phyloP scores from a whole-genome alignment of 2,797 vertebrate genomes.

The Chaetodon trifasciatus region DNA sequence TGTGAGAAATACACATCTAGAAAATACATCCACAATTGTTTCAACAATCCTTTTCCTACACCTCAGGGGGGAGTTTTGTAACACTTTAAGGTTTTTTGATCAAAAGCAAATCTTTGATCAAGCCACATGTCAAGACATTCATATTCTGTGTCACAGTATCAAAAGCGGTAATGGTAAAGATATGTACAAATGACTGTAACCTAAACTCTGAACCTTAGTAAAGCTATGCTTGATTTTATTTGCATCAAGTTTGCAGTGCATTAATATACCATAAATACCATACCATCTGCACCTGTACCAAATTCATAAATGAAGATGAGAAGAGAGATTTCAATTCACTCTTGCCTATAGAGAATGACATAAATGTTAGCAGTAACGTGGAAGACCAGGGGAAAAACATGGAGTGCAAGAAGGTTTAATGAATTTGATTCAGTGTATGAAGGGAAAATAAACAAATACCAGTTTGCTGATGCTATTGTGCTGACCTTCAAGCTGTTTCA shows the following conservation, averaged over 20 bases:
- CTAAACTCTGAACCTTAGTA: conserved; percentile 3
- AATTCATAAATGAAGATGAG: conserved; percentile 1
- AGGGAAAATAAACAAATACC: no score
- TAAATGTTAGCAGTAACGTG: background rate
- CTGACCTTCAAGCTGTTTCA: no score
- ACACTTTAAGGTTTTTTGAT: background rate
- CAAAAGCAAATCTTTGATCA: background rate
- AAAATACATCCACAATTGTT: conserved; percentile 15
- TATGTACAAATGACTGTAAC: conserved; percentile 22
- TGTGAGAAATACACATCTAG: conserved; percentile 1
- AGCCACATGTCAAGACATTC: conserved; percentile 3
- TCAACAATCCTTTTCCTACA: background rate
- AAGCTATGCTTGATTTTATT: conserved; percentile 29
- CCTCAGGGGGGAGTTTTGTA: background rate
- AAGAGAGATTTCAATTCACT: background rate
- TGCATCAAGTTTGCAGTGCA: conserved; percentile 29
- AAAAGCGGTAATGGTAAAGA: background rate
- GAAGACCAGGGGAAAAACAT: no score
- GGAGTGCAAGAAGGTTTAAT: no score
- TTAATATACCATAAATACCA: no score
- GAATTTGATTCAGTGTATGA: no score
- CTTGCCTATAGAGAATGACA: background rate
- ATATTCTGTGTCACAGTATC: conserved; percentile 8
- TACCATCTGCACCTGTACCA: no score
- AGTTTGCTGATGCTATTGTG: no score